Evolutionary conservation across 2,888 invertebrate species (phyloP).

Genomic region (Lordiphosa fenestrarum): DNA sequence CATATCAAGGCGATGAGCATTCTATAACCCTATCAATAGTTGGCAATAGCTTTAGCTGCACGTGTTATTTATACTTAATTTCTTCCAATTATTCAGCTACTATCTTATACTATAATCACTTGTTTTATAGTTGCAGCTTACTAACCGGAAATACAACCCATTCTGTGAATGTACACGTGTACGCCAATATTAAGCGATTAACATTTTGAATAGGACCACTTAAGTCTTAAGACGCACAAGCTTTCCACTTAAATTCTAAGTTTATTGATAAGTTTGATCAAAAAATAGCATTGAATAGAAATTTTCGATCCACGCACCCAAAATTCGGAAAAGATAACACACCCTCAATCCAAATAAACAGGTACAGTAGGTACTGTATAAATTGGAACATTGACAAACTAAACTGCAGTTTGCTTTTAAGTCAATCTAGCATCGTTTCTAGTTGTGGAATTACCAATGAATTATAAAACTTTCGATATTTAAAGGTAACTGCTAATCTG

Average conservation of each 20-base stretch:
- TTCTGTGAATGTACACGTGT: not conserved
- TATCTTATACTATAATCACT: conserved; percentile 55
- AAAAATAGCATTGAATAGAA: conserved; percentile 12
- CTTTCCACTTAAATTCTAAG: not conserved
- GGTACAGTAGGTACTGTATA: no score
- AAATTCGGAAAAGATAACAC: conserved; percentile 20
- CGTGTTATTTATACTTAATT: conserved; percentile 49
- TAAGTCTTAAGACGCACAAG: conserved; percentile 12
- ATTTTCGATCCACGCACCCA: conserved; percentile 6
- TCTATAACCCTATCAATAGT: conserved; percentile 15
- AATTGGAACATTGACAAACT: no score
- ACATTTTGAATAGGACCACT: conserved; percentile 19
- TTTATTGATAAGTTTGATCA: conserved; percentile 20
- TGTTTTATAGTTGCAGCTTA: conserved; percentile 32
- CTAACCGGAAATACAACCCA: conserved; percentile 63
- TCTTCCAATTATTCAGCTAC: conserved; percentile 65
- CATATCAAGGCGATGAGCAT: conserved; percentile 29
- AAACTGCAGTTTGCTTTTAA: no score
- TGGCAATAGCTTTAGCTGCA: conserved; percentile 24
- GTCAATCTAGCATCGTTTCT: no score
- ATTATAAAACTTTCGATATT: no score
- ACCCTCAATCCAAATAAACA: not conserved
- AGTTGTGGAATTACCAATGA: no score
- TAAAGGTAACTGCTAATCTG: no score
- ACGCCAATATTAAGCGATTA: not conserved